Evolutionary conservation across 2,797 vertebrate species (phyloP), one percentile per base, ranked within the genome.

Genomic region (Myotis daubentonii): DNA sequence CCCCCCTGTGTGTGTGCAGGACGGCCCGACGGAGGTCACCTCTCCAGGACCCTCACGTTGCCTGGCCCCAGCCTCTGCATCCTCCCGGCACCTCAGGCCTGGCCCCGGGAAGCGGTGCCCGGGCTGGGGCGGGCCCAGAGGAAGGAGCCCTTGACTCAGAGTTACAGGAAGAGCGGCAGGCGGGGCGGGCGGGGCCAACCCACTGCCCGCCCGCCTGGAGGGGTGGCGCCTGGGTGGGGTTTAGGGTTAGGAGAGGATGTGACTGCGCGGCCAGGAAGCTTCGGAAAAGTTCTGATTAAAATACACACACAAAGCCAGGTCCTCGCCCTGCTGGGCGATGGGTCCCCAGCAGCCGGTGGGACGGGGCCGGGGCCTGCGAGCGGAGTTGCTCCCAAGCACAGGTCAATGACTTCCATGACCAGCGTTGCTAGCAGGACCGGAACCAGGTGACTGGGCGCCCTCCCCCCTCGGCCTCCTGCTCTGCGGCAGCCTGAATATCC

Each of bases 201-300:
- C 68, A 44, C 71, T 44, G 79, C 93, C 89, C 17, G 76, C 80
- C 75, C 7, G 6, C 53, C 49, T 30, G 65, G 87, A 80, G 93
- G 94, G 97, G 95, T 86, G 93, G 90, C 76, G 85, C 76, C 62
- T 84, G 97, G 97, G 97, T 97, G 97, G 97, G 96, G 97, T 94
- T 93, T 95, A 28, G 75, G 87, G 20, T 87, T 33, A 70, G 87
- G 74, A 96, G 95, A 97, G 97, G 97, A 96, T 97, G 96, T 97
- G 96, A 97, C 95, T 60, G 75, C 47, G 44, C 70, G 36, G 93
- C 94, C 97, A 96, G 97, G 96, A 97, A 97, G 92, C 96, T 76
- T 60, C 79, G 3, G 87, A 74, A 93, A 92, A 76, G 87, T 83
- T 87, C 94, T 84, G 87, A 95, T 86, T 66, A 70, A 96, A 91